phyloP scores from a whole-genome alignment of 2,888 invertebrate genomes.

The Megalurothrips usitatus region DNA sequence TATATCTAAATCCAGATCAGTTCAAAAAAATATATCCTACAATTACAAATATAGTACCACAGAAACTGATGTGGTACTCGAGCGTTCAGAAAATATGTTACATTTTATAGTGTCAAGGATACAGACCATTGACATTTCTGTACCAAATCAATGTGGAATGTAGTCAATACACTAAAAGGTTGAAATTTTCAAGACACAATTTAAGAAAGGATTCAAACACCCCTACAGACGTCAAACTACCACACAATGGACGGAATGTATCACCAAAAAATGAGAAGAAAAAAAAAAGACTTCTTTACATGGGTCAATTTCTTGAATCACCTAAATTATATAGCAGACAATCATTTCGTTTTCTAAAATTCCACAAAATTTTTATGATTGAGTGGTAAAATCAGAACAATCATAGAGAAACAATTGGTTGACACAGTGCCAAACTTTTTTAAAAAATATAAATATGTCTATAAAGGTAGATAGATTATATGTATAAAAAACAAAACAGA shows the following conservation, averaged over 20 bases:
- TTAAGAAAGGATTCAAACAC: neutral
- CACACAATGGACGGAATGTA: slow-evolving; percentile 7
- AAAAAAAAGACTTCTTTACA: neutral
- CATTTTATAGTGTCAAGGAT: neutral
- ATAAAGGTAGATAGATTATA: neutral
- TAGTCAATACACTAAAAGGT: neutral
- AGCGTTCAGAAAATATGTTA: neutral
- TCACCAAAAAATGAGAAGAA: neutral
- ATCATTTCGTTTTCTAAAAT: neutral
- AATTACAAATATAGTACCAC: neutral
- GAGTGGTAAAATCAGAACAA: too few species aligned
- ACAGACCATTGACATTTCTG: neutral
- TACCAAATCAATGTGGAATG: neutral
- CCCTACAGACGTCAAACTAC: neutral
- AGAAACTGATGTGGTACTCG: neutral
- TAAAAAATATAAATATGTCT: neutral
- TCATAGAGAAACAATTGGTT: too few species aligned
- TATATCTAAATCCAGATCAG: neutral
- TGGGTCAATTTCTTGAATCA: neutral
- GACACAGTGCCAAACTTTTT: neutral
- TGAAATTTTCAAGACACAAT: neutral
- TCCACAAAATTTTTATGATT: neutral
- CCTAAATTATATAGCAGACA: neutral
- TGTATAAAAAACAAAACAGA: neutral
- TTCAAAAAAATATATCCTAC: slow-evolving; percentile 1